Percentiles rank a stretch among this genome's conserved stretches.
Conservation (phyloP, 2,888 invertebrate genomes). For the Drosophila anomalata region DNA sequence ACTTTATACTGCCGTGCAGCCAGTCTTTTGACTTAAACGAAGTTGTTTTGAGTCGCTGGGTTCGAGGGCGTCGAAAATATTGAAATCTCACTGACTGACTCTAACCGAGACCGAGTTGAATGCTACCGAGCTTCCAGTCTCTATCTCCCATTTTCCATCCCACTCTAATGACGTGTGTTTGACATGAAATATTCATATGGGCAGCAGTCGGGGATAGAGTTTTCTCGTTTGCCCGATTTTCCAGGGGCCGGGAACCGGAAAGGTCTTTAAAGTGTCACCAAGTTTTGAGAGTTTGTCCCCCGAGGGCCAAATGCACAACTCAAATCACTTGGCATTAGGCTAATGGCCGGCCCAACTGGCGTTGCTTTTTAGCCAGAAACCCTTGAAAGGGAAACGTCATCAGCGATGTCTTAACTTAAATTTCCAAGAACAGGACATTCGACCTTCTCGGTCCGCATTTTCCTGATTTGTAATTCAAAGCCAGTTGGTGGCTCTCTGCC, state of each 20-base stretch:
- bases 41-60: slow-evolving; percentile 32
- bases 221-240: slow-evolving; percentile 17
- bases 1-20: slow-evolving; percentile 15
- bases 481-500: slow-evolving; percentile 54
- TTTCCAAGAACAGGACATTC: slow-evolving; percentile 36
- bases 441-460: slow-evolving; percentile 13
- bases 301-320: slow-evolving; percentile 56
- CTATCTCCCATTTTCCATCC: slow-evolving; percentile 11
- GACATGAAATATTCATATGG: slow-evolving; percentile 77
- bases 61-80: slow-evolving; percentile 71
- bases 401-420: slow-evolving; percentile 78
- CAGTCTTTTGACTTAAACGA: slow-evolving; percentile 46
- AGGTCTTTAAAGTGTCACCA: slow-evolving; percentile 77
- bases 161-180: slow-evolving; percentile 78
- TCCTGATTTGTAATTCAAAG: slow-evolving; percentile 78
- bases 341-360: slow-evolving; percentile 72
- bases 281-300: slow-evolving; percentile 49
- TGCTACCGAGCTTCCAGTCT: slow-evolving; percentile 2
- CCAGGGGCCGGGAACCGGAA: slow-evolving; percentile 12
- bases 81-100: slow-evolving; percentile 77
- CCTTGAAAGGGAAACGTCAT: slow-evolving; percentile 60
- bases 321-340: slow-evolving; percentile 72
- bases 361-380: slow-evolving; percentile 29
- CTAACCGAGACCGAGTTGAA: slow-evolving; percentile 28
- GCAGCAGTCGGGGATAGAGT: slow-evolving; percentile 39